Base-by-base conservation (phyloP, 2,113 vertebrate genomes). In the Brachyistius frenatus region DNA sequence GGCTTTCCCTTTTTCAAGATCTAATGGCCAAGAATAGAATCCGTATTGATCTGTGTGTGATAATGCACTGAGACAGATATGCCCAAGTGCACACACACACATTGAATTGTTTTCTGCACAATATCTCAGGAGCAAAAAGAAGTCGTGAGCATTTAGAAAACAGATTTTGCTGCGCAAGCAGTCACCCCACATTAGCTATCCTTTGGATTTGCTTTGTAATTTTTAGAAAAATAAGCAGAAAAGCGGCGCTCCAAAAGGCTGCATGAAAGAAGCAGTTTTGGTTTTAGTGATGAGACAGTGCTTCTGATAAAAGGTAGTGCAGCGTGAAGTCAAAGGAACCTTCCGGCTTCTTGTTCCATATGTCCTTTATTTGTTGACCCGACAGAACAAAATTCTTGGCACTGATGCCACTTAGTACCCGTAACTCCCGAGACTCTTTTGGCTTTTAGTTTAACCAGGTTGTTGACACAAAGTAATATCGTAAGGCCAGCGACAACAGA, bases 1-100 rank as follows among this genome's bases (percentile, higher is more conserved):
- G 87, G 86, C 84, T 86, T 80, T 75, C 88, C 88, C 84, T 56
- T 81, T 73, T 72, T 85, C 52, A 75, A 81, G 64, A 87, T 89
- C 66, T 83, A 89, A 92, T 80, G 81, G 83, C 87, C 86, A 86
- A 89, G 89, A 93, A 93, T 93, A 93, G 89, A 90, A 93, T 75
- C 78, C 44, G 70, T 88, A 93, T 93, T 91, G 91, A 93, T 93
- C 88, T 80, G 78, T 85, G 76, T 90, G 88, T 87, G 87, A 82
- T 92, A 88, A 89, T 88, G 85, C 86, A 87, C 73, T 72, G 85
- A 89, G 88, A 85, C 84, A 91, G 85, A 83, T 88, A 86, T 87
- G 84, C 89, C 78, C 70, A 70, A 84, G 77, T 78, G 71, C 30
- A 1, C 47, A 30, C 55, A 56, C 35, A 60, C 63, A 47, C 64